Base-by-base conservation (phyloP, 2,888 invertebrate genomes). In the Heliconius erato region DNA sequence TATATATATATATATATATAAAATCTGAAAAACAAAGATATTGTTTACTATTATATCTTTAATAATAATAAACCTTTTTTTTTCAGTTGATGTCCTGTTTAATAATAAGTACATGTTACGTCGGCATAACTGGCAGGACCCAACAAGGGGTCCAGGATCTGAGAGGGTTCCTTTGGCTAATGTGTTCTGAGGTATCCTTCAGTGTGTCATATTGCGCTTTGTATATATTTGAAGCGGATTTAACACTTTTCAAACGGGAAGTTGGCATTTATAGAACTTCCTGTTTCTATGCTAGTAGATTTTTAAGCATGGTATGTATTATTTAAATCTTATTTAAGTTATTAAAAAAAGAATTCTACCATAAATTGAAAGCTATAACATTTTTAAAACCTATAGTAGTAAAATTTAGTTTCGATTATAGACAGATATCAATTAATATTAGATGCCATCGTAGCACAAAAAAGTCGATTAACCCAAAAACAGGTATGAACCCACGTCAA, bases 131-230 rank as follows among this genome's bases (percentile, higher is more conserved):
- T 2, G 94, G 96, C 1, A 91, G 91, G 1, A 96, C 94, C 0
- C 96, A 96, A 85, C 89, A 90, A 0, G 96, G 96, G 0, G 90
- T 96, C 2, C 96, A 96, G 85, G 94, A 95, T 84, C 87, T 95
- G 6, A 89, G 94, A 26, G 96, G 96, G 0, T 92, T 95, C 65
- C 91, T 96, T 14, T 96, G 96, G 94, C 88, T 96, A 68, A 88
- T 96, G 81, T 94, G 93, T 79, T 94, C 96, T n/a, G 96, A 96
- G 84, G 91, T 96, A 0, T 91, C 93, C 71, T 96, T 96, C 88
- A 91, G 92, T 0, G 84, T 95, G 4, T 92, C 96, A 1, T 96
- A 96, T 87, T 91, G 91, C 26, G 94, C 96, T 0, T 88, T 96
- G 65, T 95, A 93, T 77, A 92, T 92, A 12, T 94, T 96, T 79